Percentiles rank a stretch among this genome's conserved stretches.
phyloP scores from a whole-genome alignment of 2,888 invertebrate species.

The Periphyllus acericola region DNA sequence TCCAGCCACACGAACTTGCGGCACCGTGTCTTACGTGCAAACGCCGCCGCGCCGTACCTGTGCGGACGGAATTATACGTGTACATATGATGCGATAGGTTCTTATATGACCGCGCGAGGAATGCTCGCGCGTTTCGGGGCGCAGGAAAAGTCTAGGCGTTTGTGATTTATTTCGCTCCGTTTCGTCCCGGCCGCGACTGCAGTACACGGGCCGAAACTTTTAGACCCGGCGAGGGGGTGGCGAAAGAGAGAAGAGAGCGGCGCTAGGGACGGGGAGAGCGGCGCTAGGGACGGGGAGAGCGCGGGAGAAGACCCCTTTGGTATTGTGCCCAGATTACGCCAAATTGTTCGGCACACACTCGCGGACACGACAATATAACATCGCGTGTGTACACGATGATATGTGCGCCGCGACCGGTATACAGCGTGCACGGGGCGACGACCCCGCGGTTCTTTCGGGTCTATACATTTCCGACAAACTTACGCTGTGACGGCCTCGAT shows the following conservation, averaged over 20 bases:
- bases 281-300: not conserved
- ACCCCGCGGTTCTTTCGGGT: constrained; percentile 5
- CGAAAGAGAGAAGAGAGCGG: not conserved
- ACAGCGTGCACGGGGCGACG: not conserved
- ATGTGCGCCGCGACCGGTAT: not conserved
- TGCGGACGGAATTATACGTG: not conserved
- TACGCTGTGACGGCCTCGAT: not conserved
- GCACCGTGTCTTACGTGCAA: too few relatives aligned
- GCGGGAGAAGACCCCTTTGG: constrained; percentile 26
- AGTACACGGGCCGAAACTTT: constrained; percentile 22
- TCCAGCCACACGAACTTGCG: not conserved
- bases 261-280: not conserved
- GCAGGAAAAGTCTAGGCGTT: constrained; percentile 36
- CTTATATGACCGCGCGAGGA: constrained; percentile 18
- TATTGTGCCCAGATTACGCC: constrained; percentile 60
- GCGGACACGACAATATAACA: constrained; percentile 35
- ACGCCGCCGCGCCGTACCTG: too few relatives aligned
- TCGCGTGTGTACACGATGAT: not conserved
- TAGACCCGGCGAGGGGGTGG: not conserved
- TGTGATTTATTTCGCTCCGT: constrained; percentile 46
- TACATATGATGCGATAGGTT: not conserved
- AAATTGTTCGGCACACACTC: constrained; percentile 55
- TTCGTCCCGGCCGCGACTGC: not conserved
- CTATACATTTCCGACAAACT: constrained; percentile 17
- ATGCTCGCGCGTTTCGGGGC: constrained; percentile 6